Evolutionary conservation across 2,797 vertebrate genomes (phyloP).

Genomic region (Tarsius wallacei): DNA sequence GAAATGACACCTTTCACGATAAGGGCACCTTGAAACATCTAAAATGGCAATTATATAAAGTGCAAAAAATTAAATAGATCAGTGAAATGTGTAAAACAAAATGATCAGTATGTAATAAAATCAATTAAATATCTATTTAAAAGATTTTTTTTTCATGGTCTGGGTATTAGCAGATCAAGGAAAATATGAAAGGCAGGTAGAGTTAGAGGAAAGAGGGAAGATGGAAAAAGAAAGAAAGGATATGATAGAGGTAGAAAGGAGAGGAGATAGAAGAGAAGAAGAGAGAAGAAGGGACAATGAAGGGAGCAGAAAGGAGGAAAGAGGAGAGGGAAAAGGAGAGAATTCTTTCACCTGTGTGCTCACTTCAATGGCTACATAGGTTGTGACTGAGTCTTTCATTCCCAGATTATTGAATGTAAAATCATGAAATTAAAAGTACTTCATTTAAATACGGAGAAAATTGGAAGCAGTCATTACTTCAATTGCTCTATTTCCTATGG

Average conservation of each 20-base stretch:
- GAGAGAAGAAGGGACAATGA: accelerated
- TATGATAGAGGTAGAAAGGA: not conserved
- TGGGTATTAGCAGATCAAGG: not conserved
- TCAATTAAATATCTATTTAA: slow-evolving; percentile 38
- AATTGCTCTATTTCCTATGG: not conserved
- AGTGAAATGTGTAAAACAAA: slow-evolving; percentile 44
- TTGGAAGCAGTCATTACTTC: slow-evolving; percentile 54
- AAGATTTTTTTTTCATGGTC: not conserved
- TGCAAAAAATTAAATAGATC: not conserved
- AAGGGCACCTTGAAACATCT: not conserved
- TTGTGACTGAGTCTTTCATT: not conserved
- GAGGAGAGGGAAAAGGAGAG: accelerated
- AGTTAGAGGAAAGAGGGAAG: not conserved
- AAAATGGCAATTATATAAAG: slow-evolving; percentile 40
- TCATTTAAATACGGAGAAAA: slow-evolving; percentile 72
- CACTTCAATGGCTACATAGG: not conserved
- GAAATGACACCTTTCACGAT: slow-evolving; percentile 20
- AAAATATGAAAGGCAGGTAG: not conserved
- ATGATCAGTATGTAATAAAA: not conserved
- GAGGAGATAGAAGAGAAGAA: too few relatives aligned
- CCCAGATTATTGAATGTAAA: not conserved
- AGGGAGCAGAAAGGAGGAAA: not conserved
- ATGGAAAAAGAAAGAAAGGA: not conserved
- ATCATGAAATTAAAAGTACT: slow-evolving; percentile 55
- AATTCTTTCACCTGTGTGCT: not conserved